phyloP scores from a whole-genome alignment of 2,113 vertebrate genomes.

The Aptenodytes forsteri region DNA sequence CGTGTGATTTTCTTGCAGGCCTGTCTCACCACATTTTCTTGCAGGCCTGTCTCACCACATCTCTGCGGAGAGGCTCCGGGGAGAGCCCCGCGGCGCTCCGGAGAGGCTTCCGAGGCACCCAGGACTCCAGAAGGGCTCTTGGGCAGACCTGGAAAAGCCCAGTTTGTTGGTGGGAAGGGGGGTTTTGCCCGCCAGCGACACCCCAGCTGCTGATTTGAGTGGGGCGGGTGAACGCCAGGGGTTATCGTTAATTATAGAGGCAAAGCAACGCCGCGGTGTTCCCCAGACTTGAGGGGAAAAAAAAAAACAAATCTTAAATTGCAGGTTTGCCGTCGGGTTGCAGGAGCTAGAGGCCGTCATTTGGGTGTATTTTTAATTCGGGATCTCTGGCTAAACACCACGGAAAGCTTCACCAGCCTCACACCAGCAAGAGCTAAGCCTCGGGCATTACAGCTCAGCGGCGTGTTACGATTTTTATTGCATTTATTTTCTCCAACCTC shows the following conservation, averaged over 20 bases:
- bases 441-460: not conserved
- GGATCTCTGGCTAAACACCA: not conserved
- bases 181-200: not conserved
- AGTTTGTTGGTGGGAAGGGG: not conserved
- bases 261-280: not conserved
- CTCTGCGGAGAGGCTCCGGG: not conserved
- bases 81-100: not conserved
- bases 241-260: not conserved
- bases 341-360: not conserved
- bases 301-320: too few species aligned
- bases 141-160: not conserved
- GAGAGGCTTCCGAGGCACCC: not conserved
- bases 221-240: not conserved
- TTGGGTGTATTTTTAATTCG: not conserved
- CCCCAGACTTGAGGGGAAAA: not conserved
- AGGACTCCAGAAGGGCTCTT: not conserved
- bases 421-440: not conserved
- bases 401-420: not conserved
- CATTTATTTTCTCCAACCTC: not conserved
- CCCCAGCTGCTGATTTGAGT: not conserved
- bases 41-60: fast-evolving
- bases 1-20: not conserved
- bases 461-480: not conserved
- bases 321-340: not conserved
- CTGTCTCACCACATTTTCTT: fast-evolving